Conservation (phyloP, 1,140 invertebrate genomes). For the Papilio glaucus region DNA sequence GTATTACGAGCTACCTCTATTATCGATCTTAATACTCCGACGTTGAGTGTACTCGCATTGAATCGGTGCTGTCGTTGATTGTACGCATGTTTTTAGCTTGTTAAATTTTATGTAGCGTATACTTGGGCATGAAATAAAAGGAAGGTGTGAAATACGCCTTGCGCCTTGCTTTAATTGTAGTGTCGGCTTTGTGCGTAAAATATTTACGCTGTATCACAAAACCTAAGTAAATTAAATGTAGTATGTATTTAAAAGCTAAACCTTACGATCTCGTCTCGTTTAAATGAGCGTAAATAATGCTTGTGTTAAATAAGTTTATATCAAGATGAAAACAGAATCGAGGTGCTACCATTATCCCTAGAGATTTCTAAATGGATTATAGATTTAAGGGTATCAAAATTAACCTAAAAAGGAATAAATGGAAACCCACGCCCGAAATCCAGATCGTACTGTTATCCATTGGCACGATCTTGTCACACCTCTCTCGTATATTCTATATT, state of each 20-base stretch:
- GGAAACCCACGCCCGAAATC: no score
- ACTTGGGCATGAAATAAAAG: background rate
- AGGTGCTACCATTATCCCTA: no score
- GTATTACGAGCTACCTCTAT: background rate
- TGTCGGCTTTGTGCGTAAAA: background rate
- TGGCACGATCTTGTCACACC: no score
- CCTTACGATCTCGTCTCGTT: no score
- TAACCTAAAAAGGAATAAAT: no score
- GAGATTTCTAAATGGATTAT: no score
- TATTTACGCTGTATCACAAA: background rate
- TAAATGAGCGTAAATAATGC: no score
- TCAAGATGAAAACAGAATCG: no score
- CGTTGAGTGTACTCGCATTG: background rate
- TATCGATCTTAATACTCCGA: constrained; percentile 2
- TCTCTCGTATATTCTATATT: no score
- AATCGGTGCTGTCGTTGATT: background rate
- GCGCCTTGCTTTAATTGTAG: constrained; percentile 20
- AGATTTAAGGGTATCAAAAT: no score
- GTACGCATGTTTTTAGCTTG: background rate
- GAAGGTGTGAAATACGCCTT: constrained; percentile 2
- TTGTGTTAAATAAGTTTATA: no score
- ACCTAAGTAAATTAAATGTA: background rate
- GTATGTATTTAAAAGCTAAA: background rate
- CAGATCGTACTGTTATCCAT: no score
- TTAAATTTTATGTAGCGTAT: background rate